Evolutionary conservation across 2,888 invertebrate genomes (phyloP), one percentile per base, ranked within the genome.

Genomic region (Cantharis rustica): DNA sequence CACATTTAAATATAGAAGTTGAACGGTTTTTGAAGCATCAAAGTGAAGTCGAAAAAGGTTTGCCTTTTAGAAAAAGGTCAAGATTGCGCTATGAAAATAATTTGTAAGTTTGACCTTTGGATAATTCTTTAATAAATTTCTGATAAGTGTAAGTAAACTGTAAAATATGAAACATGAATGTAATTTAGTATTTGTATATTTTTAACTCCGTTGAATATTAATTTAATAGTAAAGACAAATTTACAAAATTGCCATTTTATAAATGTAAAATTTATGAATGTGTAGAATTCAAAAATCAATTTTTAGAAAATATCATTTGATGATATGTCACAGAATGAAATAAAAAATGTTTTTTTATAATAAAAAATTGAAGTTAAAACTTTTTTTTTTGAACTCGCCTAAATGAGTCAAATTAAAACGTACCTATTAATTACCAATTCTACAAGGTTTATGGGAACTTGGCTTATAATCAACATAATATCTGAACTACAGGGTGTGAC

Each of bases 61-160:
- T 82, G 23, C 82, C 83, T 2, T 81, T 83, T 62, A 76, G 83
- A 71, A 83, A 83, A 77, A 77, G 83, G 61, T 81, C 80, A 13
- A 77, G 79, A 71, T 75, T 79, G 26, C 72, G 82, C 69, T 81
- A 75, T 64, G 81, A 82, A 75, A 72, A 78, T 62, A 77, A 73
- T 69, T 64, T 69, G 23, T 77, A 77, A 64, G 26, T 62, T 23
- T 20, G 17, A 69, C 23, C 17, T 62, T 62, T 69, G 61, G n/a
- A 23, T 62, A 47, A 13, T 47, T 2, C 47, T 47, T n/a, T 16
- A 64, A 16, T 16, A 13, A 17, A 64, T 16, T 47, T 47, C 47
- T 47, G n/a, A 47, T 47, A n/a, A 47, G 9, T 47, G 47, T 47
- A 17, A 64, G 64, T 64, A 64, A 64, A 20, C n/a, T 64, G 17